Evolutionary conservation across 2,888 invertebrate genomes (phyloP), one percentile per base, ranked within the genome.

Genomic region (Phyllotreta striolata): DNA sequence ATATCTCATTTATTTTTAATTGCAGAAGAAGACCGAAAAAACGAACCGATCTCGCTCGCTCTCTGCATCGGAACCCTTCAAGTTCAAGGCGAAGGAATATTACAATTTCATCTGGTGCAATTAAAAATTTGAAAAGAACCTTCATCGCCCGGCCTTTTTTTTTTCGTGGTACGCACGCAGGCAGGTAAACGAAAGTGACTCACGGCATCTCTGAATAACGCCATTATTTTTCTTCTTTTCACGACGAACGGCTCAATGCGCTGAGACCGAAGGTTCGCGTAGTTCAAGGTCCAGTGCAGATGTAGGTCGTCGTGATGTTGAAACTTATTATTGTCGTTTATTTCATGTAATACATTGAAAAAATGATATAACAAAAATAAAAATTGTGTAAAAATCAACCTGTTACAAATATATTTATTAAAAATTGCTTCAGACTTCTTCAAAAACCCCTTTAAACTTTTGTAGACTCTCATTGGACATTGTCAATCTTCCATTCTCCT

Each of bases 181-280:
- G 10, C 34, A 47, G 47, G 34, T 14, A 47, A 47, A 47, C 14
- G 14, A 47, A 47, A 47, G 14, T 47, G 47, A 47, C 47, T 47
- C 44, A 44, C 44, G 14, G n/a, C 4, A 47, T 14, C 24, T 47
- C 34, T 47, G 14, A 14, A 47, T 24, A 47, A 6, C 24, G 24
- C 24, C 24, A 24, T 24, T 24, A 24, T 24, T 24, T 24, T 24
- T 24, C 24, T 24, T 24, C 24, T 24, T 6, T 14, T 47, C 34
- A 24, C 34, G 44, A 13, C 10, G 44, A 7, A 14, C 10, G 14
- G 44, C 44, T 44, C 14, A 44, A 13, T 41, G 10, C 41, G 10
- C 41, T 9, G 10, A 41, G 41, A 41, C 41, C 10, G 10, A 44
- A 44, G 12, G 14, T 44, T 9, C 6, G 44, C 7, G 7, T 7